These are phyloP conservation scores for Oeneis ivallda DNA, from an alignment of 2,888 invertebrate species.

Conservation along the genomic window DNA sequence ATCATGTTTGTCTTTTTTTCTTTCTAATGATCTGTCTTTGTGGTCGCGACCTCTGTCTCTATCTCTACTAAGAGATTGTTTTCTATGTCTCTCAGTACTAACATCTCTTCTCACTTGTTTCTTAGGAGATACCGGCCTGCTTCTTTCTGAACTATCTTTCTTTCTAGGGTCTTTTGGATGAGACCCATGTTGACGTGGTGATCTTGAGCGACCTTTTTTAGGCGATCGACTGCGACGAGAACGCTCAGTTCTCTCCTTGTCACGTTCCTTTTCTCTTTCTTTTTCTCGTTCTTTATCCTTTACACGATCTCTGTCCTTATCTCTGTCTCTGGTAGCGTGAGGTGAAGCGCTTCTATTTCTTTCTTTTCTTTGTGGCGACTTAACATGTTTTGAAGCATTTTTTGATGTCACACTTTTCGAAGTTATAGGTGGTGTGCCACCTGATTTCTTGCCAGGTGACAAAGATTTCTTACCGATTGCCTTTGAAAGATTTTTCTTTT, in stretches of 20 bases:
- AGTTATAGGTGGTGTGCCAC: constrained; percentile 76
- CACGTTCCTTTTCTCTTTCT: constrained; percentile 75
- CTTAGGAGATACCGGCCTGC: constrained; percentile 76
- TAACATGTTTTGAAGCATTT: constrained; percentile 65
- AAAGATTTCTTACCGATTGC: constrained; percentile 72
- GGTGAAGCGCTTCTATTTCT: constrained; percentile 71
- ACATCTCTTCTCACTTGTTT: constrained; percentile 68
- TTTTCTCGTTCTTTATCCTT: constrained; percentile 70
- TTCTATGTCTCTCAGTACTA: constrained; percentile 69
- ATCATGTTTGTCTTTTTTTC: constrained; percentile 78
- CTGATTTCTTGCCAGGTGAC: constrained; percentile 77
- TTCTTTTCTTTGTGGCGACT: constrained; percentile 71
- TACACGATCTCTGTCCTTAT: constrained; percentile 72
- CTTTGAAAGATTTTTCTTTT: constrained; percentile 66
- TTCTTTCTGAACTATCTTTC: constrained; percentile 75
- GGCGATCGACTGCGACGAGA: constrained; percentile 75
- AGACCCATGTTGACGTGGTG: constrained; percentile 64
- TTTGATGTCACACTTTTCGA: constrained; percentile 70
- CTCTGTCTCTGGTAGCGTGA: constrained; percentile 70
- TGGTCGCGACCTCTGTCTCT: constrained; percentile 78
- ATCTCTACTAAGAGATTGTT: constrained; percentile 70
- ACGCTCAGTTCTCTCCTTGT: constrained; percentile 59
- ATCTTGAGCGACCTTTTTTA: constrained; percentile 72
- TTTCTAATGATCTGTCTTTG: constrained; percentile 75
- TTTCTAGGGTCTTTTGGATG: constrained; percentile 71